These are phyloP conservation scores for Drosophila subsilvestris DNA, from an alignment of 2,888 invertebrate species.

Conservation along the genomic window DNA sequence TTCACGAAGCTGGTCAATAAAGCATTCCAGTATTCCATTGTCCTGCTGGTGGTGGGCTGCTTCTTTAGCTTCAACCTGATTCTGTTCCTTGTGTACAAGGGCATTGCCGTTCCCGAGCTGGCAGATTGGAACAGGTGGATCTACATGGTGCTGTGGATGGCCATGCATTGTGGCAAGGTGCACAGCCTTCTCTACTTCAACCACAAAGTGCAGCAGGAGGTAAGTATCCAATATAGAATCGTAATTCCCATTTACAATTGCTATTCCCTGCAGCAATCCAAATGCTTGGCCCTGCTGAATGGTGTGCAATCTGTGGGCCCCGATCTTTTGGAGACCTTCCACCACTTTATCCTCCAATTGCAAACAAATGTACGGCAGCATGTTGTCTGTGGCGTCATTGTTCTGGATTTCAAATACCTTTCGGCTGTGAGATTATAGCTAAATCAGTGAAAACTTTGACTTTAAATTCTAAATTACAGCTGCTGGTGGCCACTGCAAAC, in stretches of 20 bases:
- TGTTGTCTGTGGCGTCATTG: conserved; percentile 55
- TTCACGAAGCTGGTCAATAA: conserved; percentile 52
- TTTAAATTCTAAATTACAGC: conserved; percentile 19
- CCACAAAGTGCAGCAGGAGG: conserved; percentile 46
- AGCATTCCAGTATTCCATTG: conserved; percentile 48
- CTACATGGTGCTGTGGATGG: conserved; percentile 44
- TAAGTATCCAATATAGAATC: not conserved
- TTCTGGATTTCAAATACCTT: conserved; percentile 51
- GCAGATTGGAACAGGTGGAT: conserved; percentile 41
- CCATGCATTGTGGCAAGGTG: conserved; percentile 54
- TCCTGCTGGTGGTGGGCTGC: conserved; percentile 50
- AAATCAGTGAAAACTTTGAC: not conserved
- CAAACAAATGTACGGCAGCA: conserved; percentile 48
- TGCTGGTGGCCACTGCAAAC: conserved; percentile 56
- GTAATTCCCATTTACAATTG: too few relatives aligned
- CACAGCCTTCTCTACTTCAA: conserved; percentile 53
- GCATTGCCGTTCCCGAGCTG: conserved; percentile 24
- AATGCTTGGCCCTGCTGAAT: conserved; percentile 42
- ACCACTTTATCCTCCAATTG: conserved; percentile 56
- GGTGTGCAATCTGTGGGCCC: not conserved
- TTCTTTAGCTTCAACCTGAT: conserved; percentile 58
- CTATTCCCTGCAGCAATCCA: conserved; percentile 33
- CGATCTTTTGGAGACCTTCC: conserved; percentile 44
- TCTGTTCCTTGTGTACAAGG: conserved; percentile 57
- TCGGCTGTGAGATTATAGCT: conserved; percentile 43